These are phyloP conservation scores for Telenomus remus DNA, from an alignment of 1,140 invertebrate genomes.

Conservation along the genomic window DNA sequence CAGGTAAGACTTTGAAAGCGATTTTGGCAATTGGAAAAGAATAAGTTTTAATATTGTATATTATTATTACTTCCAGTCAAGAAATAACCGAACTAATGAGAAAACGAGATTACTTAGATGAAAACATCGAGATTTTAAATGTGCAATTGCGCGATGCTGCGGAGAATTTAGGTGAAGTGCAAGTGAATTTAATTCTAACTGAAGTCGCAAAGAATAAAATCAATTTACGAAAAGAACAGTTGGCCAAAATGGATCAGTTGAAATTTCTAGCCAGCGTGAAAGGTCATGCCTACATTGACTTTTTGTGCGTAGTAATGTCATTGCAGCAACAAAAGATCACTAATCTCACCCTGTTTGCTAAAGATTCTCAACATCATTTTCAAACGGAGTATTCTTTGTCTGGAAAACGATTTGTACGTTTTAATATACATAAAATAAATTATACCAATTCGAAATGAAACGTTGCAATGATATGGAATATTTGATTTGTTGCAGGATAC, in stretches of 20 bases:
- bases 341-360: slow-evolving; percentile 64
- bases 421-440: slow-evolving; percentile 10
- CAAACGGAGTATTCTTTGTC: slow-evolving; percentile 65
- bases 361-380: slow-evolving; percentile 65
- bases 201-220: slow-evolving; percentile 55
- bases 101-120: slow-evolving; percentile 64
- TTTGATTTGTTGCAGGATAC: slow-evolving; percentile 54
- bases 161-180: slow-evolving; percentile 58
- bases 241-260: slow-evolving; percentile 65
- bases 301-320: slow-evolving; percentile 68
- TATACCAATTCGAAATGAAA: not conserved
- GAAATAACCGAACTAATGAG: slow-evolving; percentile 63
- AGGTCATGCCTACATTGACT: slow-evolving; percentile 66
- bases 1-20: slow-evolving; percentile 30
- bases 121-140: slow-evolving; percentile 63
- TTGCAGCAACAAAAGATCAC: slow-evolving; percentile 62
- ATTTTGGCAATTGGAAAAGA: not conserved
- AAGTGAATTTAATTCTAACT: slow-evolving; percentile 60
- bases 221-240: slow-evolving; percentile 53
- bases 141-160: slow-evolving; percentile 57
- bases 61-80: slow-evolving; percentile 48
- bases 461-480: not conserved
- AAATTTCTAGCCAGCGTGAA: slow-evolving; percentile 59
- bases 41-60: slow-evolving; percentile 5
- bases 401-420: slow-evolving; percentile 66